Percentiles rank a stretch among this genome's conserved stretches.
Evolutionary conservation across 2,888 invertebrate species (phyloP).

Genomic region (Lacanobia wlatinum): DNA sequence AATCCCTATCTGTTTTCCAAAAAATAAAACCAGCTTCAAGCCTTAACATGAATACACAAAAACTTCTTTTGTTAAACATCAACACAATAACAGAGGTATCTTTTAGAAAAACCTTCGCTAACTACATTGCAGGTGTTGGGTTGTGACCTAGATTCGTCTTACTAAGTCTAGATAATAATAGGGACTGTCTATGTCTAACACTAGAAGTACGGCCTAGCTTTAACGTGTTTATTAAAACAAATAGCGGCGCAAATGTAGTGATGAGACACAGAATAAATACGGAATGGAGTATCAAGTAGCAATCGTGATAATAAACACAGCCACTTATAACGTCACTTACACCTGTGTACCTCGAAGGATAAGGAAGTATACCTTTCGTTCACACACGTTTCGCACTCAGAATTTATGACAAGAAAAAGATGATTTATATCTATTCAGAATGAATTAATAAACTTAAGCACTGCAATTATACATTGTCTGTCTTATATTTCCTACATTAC

Average conservation of each 20-base stretch:
- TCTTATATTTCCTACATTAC: too few relatives aligned
- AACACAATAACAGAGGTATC: constrained; percentile 16
- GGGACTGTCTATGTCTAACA: constrained; percentile 24
- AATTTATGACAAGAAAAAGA: too few relatives aligned
- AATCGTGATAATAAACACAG: background rate
- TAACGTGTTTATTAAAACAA: constrained; percentile 61
- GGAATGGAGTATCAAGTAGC: constrained; percentile 16
- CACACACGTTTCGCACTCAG: too few relatives aligned
- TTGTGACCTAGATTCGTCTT: constrained; percentile 41
- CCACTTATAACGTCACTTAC: too few relatives aligned
- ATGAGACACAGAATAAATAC: constrained; percentile 9
- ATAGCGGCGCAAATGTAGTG: constrained; percentile 47
- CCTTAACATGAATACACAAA: background rate
- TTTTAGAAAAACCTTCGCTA: constrained; percentile 25
- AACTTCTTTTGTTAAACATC: constrained; percentile 15
- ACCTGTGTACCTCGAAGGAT: too few relatives aligned
- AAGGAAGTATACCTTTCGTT: too few relatives aligned
- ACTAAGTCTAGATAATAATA: constrained; percentile 30
- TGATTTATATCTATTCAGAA: too few relatives aligned
- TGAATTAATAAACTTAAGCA: too few relatives aligned
- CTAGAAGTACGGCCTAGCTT: constrained; percentile 33
- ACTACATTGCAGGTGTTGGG: constrained; percentile 31
- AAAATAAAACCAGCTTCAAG: constrained; percentile 3
- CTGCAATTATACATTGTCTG: too few relatives aligned
- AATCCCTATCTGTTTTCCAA: background rate